Percentiles rank a stretch among this genome's conserved stretches.
These are phyloP conservation scores for Halcyon malimbica DNA, from an alignment of 2,113 vertebrate species.

Conservation along the genomic window DNA sequence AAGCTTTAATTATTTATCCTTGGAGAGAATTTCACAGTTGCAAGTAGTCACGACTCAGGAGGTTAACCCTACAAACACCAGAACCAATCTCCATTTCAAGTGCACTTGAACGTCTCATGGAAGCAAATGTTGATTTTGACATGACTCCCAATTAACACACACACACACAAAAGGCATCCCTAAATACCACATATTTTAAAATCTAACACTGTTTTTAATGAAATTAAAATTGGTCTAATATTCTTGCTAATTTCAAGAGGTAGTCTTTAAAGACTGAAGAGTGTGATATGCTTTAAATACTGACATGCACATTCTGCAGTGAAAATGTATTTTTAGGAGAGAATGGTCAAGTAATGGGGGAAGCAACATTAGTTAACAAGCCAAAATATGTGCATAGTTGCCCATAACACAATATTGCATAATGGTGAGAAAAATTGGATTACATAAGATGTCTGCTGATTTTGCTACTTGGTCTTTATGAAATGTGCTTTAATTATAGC, in stretches of 20 bases:
- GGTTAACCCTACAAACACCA: conserved; percentile 70
- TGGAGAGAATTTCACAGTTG: conserved; percentile 77
- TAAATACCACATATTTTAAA: neutral
- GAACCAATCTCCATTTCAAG: conserved; percentile 52
- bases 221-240: neutral
- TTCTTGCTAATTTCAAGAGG: neutral
- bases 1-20: conserved; percentile 83
- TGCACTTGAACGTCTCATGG: neutral
- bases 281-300: neutral
- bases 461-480: neutral
- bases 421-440: neutral
- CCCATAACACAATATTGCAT: neutral
- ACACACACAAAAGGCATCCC: neutral
- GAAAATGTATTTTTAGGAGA: neutral
- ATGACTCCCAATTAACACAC: neutral
- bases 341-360: neutral
- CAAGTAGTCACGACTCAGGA: conserved; percentile 77
- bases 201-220: neutral
- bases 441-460: neutral
- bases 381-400: neutral
- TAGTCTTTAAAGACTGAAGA: neutral
- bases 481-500: neutral
- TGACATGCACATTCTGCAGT: neutral
- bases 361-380: neutral
- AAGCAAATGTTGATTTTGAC: neutral